These are phyloP conservation scores for Drosophila borborema DNA, from an alignment of 2,888 invertebrate genomes.

Conservation along the genomic window DNA sequence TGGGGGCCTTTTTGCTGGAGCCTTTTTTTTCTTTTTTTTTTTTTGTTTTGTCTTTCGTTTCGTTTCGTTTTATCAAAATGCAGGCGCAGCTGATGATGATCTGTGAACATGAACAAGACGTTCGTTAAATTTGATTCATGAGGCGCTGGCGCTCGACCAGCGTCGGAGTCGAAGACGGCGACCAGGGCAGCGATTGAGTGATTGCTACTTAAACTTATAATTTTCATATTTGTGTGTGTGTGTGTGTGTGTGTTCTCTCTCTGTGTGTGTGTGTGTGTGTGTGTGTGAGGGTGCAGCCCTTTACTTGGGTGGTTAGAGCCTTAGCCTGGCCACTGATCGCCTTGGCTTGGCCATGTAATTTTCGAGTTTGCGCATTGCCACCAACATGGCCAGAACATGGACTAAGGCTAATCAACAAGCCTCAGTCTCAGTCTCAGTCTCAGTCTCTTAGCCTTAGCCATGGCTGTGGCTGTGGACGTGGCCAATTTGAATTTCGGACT, in stretches of 20 bases:
- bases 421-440: neutral
- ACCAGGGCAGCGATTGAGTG: constrained; percentile 83
- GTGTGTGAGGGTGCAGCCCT: constrained; percentile 59
- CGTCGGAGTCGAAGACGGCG: neutral
- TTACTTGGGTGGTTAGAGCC: constrained; percentile 60
- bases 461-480: constrained; percentile 15
- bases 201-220: constrained; percentile 85
- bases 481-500: constrained; percentile 79
- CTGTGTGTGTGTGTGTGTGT: constrained; percentile 17
- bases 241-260: constrained; percentile 11
- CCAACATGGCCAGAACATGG: constrained; percentile 76
- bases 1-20: constrained; percentile 44
- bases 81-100: constrained; percentile 79
- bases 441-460: neutral
- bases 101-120: constrained; percentile 83
- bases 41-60: neutral
- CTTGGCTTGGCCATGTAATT: constrained; percentile 63
- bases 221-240: constrained; percentile 84
- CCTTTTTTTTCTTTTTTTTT: neutral
- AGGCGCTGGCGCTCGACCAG: constrained; percentile 61
- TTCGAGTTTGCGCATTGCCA: constrained; percentile 83
- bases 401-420: constrained; percentile 62
- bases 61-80: constrained; percentile 63
- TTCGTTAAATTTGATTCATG: constrained; percentile 85
- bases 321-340: constrained; percentile 32